Evolutionary conservation across 2,888 invertebrate genomes (phyloP).

Genomic region (Conomelus anceps): DNA sequence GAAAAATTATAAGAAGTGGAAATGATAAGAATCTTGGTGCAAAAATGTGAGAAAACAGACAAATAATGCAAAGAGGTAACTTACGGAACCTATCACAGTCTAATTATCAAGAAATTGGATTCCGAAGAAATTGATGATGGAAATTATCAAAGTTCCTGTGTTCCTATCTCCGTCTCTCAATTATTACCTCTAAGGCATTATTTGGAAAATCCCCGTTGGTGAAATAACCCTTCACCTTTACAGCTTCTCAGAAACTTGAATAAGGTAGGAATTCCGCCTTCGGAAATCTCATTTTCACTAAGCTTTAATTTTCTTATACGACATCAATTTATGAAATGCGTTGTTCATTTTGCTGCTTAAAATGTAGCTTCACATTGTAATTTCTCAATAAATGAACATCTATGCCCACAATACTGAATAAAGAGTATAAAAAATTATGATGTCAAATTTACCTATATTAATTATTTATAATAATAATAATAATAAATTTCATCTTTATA

Average conservation of each 20-base stretch:
- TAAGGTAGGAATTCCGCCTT: background rate
- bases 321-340: background rate
- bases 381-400: too few relatives aligned
- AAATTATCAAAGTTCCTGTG: background rate
- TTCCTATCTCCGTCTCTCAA: background rate
- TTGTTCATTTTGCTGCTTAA: background rate
- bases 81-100: background rate
- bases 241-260: background rate
- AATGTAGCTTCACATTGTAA: too few relatives aligned
- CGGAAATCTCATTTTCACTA: background rate
- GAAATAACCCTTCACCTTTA: background rate
- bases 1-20: too few relatives aligned
- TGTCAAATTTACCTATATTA: too few relatives aligned
- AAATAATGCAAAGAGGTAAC: too few relatives aligned
- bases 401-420: too few relatives aligned
- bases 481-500: too few relatives aligned
- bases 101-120: background rate
- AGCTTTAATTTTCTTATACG: background rate
- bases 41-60: too few relatives aligned
- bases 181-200: background rate
- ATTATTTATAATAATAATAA: too few relatives aligned
- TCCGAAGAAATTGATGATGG: background rate
- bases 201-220: background rate
- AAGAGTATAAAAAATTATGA: too few relatives aligned
- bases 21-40: too few relatives aligned